Evolutionary conservation across 2,888 invertebrate species (phyloP).

Genomic region (Megamerina dolium): DNA sequence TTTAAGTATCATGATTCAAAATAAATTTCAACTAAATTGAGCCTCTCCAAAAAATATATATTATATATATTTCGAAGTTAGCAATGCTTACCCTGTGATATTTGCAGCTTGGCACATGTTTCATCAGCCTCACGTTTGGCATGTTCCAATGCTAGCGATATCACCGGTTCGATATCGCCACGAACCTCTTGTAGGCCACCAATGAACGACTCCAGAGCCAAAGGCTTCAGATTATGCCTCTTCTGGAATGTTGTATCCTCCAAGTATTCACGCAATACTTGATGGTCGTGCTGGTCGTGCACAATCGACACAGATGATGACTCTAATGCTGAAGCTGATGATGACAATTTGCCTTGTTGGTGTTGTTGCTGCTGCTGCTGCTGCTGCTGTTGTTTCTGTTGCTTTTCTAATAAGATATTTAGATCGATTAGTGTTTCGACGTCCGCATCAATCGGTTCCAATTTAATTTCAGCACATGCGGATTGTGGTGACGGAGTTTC

Average conservation of each 20-base stretch:
- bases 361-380: conserved; percentile 17
- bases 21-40: not conserved
- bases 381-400: conserved; percentile 21
- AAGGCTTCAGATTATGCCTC: conserved; percentile 73
- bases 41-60: conserved; percentile 1
- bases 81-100: conserved; percentile 71
- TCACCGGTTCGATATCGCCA: conserved; percentile 75
- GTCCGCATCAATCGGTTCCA: conserved; percentile 46
- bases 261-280: conserved; percentile 71
- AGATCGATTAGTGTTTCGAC: conserved; percentile 44
- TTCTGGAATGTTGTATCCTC: conserved; percentile 81
- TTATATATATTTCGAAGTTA: not conserved
- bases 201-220: conserved; percentile 63
- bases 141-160: conserved; percentile 80
- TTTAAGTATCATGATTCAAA: not conserved
- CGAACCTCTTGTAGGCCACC: conserved; percentile 55
- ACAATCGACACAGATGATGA: too few species aligned
- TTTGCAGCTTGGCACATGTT: conserved; percentile 77
- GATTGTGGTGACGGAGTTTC: conserved; percentile 53
- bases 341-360: too few species aligned
- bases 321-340: too few species aligned
- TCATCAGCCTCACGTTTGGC: conserved; percentile 78
- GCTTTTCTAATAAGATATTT: conserved; percentile 35
- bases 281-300: too few species aligned
- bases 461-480: conserved; percentile 38